These are phyloP conservation scores for Fundulus diaphanus DNA, from an alignment of 2,797 vertebrate genomes.

Conservation along the genomic window DNA sequence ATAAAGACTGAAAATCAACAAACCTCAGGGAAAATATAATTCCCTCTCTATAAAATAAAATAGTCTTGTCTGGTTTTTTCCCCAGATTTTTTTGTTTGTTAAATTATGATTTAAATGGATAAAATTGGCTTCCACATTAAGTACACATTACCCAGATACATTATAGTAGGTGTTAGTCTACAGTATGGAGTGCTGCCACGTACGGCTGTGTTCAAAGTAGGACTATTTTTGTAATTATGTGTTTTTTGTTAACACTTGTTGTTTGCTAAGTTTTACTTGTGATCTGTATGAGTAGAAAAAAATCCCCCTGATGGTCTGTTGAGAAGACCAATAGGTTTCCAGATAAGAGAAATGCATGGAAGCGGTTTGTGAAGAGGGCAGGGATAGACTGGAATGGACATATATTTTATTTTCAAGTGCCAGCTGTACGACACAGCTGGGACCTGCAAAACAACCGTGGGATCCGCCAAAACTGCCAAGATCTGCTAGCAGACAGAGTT, in stretches of 20 bases:
- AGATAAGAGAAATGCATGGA: not conserved
- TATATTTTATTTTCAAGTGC: not conserved
- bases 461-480: not conserved
- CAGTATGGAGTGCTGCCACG: too few species aligned
- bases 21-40: not conserved
- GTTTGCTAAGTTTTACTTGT: not conserved
- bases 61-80: not conserved
- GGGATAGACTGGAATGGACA: not conserved
- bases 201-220: not conserved
- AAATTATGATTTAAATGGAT: not conserved
- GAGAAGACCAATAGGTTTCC: not conserved
- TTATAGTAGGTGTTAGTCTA: too few species aligned
- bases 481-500: not conserved
- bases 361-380: not conserved
- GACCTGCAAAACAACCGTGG: not conserved
- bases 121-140: not conserved
- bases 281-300: too few species aligned
- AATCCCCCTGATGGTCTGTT: not conserved
- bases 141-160: not conserved
- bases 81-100: not conserved
- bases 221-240: not conserved
- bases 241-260: not conserved
- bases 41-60: not conserved
- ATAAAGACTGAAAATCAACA: not conserved
- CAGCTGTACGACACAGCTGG: not conserved